These are phyloP conservation scores for Seira musarum DNA, from an alignment of 2,888 invertebrate genomes.

Conservation along the genomic window DNA sequence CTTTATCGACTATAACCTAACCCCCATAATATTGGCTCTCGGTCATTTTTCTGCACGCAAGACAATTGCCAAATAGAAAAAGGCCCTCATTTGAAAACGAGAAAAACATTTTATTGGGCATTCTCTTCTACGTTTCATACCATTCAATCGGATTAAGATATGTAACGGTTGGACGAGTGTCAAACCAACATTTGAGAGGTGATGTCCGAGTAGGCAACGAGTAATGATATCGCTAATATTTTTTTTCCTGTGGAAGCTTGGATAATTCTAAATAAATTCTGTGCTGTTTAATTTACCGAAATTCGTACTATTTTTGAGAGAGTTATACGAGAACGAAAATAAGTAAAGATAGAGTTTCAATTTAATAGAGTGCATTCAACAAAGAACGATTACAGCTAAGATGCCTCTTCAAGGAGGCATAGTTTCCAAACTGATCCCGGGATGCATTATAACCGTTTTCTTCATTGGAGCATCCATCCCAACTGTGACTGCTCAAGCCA, in stretches of 20 bases:
- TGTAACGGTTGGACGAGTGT: background rate
- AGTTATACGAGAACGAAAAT: no score
- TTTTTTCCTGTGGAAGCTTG: no score
- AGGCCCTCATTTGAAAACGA: background rate
- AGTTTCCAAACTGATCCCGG: conserved; percentile 37
- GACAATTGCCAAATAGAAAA: background rate
- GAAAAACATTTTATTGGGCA: no score
- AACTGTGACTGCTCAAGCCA: conserved; percentile 20
- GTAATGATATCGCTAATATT: no score
- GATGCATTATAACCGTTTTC: conserved; percentile 33
- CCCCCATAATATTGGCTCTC: background rate
- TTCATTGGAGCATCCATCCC: conserved; percentile 22
- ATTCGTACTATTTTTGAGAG: no score
- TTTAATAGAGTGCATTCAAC: no score
- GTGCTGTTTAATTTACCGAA: no score
- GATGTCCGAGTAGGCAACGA: background rate
- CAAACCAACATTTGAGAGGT: background rate
- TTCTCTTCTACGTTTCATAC: no score
- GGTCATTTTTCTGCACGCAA: background rate
- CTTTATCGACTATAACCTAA: background rate
- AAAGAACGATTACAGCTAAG: no score
- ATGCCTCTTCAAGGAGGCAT: conserved; percentile 48
- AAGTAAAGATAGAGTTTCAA: no score
- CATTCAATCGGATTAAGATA: no score
- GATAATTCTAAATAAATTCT: no score